Base-by-base conservation (phyloP, 2,797 vertebrate genomes). In the Loris lydekkerianus region DNA sequence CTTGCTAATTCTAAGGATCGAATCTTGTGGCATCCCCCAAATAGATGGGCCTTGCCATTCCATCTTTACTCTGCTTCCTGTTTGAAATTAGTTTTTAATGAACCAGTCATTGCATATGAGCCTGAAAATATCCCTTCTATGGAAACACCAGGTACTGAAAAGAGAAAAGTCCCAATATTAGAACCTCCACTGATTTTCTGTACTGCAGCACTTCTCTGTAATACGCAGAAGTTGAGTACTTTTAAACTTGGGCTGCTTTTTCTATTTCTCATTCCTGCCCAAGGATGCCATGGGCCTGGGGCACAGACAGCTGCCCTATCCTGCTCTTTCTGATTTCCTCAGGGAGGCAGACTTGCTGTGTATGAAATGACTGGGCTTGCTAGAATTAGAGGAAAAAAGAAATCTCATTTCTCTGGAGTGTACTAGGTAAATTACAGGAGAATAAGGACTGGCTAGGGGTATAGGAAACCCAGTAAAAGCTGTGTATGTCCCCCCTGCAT, bases 61-160 rank as follows among this genome's bases (percentile, higher is more conserved):
- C 3, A 37, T 95, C 82, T 95, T 86, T 93, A 65, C 13, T 84
- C 73, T 40, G 31, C 17, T 93, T 61, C 60, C 46, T 60, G 7
- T 37, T n/a, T 96, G 65, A 83, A 92, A 69, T 11, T 63, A 34
- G 1, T 3, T 90, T 83, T 80, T 72, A 34, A 91, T 96, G 87
- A 67, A 49, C 84, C 86, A 86, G 25, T 31, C 27, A 34, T 25
- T 73, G 5, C 31, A 53, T 56, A 3, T 88, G 60, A 61, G 46
- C 31, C 23, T 6, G 49, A 58, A 95, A 53, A 73, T 20, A n/a
- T 7, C 43, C 65, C 65, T 86, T 49, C 61, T 49, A 17, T 27
- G 43, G 29, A 78, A 86, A 29, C 15, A 43, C 0, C 0, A 83
- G 58, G 10, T 3, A 5, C 25, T 11, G 10, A 72, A 65, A 87